These are phyloP conservation scores for Spinibarbus caldwelli DNA, from an alignment of 2,797 vertebrate species.

Conservation along the genomic window DNA sequence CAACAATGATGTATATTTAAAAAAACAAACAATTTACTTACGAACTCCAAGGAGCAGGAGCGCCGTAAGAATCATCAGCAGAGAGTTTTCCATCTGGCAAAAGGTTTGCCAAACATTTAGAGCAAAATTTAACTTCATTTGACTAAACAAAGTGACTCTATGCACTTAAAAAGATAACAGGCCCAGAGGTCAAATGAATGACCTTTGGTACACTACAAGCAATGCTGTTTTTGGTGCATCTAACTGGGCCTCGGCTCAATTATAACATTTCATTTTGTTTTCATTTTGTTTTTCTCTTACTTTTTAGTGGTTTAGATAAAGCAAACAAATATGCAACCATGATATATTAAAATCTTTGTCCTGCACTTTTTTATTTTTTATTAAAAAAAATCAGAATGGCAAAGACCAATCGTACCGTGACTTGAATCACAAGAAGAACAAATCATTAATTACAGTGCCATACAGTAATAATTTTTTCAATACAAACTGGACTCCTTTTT, in stretches of 20 bases:
- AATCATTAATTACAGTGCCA: not conserved
- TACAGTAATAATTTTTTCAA: not conserved
- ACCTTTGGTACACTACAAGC: not conserved
- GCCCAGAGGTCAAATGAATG: constrained; percentile 16
- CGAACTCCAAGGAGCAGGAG: constrained; percentile 54
- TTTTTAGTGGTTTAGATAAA: not conserved
- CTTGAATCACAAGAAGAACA: not conserved
- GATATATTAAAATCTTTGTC: not conserved
- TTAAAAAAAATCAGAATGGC: not conserved
- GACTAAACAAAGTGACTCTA: not conserved
- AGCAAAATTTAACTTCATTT: not conserved
- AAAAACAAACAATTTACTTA: constrained; percentile 62
- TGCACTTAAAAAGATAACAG: not conserved
- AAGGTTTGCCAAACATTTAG: constrained; percentile 23
- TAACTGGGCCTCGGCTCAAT: not conserved
- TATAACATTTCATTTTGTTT: no score
- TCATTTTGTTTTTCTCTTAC: not conserved
- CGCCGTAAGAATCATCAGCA: constrained; percentile 54
- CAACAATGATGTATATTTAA: not conserved
- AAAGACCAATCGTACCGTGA: not conserved
- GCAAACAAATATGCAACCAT: not conserved
- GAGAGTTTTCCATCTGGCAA: constrained; percentile 66
- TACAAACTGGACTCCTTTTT: not conserved
- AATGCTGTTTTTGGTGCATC: not conserved
- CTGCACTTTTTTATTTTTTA: not conserved